Base-by-base conservation (phyloP, 2,888 invertebrate genomes). In the Candidula unifasciata region DNA sequence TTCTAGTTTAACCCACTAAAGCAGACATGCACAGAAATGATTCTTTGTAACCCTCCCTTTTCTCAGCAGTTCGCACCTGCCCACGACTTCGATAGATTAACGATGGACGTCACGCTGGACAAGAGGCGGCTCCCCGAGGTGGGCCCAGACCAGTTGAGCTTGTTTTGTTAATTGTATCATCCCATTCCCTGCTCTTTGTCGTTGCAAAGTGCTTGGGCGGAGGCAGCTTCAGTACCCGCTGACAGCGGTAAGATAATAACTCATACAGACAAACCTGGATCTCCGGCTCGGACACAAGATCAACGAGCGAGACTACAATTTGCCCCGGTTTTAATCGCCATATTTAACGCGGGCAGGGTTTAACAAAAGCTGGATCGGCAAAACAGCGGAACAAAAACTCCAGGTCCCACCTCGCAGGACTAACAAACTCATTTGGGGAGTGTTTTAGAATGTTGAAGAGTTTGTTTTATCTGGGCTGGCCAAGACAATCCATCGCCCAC, bases 151-250 rank as follows among this genome's bases (percentile, higher is more conserved):
- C 33, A 6, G 35, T 33, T 8, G 33, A 71, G 27, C 80, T 54
- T 69, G 80, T 80, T 80, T 80, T 80, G 71, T 33, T 80, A 80
- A 80, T 80, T 80, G 80, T 80, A 80, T 80, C 80, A 80, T 80
- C 80, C 57, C 71, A 71, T 80, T 80, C 80, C 69, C 10, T 10
- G 80, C 21, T 66, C 57, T 71, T 80, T 80, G 80, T 80, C 57
- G n/a, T 10, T 33, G 0, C 69, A 80, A 80, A 80, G 52, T 80
- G 80, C 80, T 71, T 80, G 80, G 80, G 80, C 80, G 80, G 69
- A n/a, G 80, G 33, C 30, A 33, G 16, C 27, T 69, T 16, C 16
- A 71, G 71, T 16, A 33, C 69, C 71, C 21, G 57, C 71, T 10
- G 57, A 54, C 80, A 24, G 30, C 27, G 33, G 52, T 24, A 80